Evolutionary conservation across 2,797 vertebrate genomes (phyloP), one percentile per base, ranked within the genome.

Genomic region (Salmo trutta): DNA sequence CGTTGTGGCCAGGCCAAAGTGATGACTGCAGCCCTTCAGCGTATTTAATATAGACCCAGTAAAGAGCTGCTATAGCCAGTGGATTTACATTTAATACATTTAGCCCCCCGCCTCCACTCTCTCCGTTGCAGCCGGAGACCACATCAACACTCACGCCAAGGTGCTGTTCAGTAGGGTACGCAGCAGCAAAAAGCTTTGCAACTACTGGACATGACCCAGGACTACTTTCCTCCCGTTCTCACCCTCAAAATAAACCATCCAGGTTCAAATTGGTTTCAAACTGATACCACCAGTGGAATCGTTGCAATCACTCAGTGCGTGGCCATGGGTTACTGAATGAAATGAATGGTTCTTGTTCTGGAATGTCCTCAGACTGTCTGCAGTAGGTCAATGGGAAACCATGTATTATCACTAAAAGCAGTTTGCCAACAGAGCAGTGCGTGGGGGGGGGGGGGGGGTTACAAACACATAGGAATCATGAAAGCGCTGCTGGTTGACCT

Each of bases 321-420:
- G 82, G 87, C 80, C 8, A 90, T 47, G 7, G 36, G 36, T 85
- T 87, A 91, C 86, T 84, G 75, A 90, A 91, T 90, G 86, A 88
- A 91, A 85, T 84, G 75, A 90, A 91, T 90, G 86, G 88, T 84
- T 82, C 56, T 29, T 86, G 85, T 80, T 77, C 87, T 88, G 88
- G 83, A 89, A 89, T 90, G 90, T 89, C 88, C 89, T 90, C 87
- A 83, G 77, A 90, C 84, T 91, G 91, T 91, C 87, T 81, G 79
- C 65, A 86, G 85, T 85, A 88, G 87, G 88, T 90, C 86, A 89
- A 85, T 88, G 84, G 86, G 84, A 66, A 54, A 78, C 88, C 33
- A 90, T 88, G 89, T 80, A 88, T 10, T 68, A 82, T 73, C 1
- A 21, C 64, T 47, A 51, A 51, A 21, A 52, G 2, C 41, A 47